Base-by-base conservation (phyloP, 2,113 vertebrate genomes). In the Nannobrachium achirus region DNA sequence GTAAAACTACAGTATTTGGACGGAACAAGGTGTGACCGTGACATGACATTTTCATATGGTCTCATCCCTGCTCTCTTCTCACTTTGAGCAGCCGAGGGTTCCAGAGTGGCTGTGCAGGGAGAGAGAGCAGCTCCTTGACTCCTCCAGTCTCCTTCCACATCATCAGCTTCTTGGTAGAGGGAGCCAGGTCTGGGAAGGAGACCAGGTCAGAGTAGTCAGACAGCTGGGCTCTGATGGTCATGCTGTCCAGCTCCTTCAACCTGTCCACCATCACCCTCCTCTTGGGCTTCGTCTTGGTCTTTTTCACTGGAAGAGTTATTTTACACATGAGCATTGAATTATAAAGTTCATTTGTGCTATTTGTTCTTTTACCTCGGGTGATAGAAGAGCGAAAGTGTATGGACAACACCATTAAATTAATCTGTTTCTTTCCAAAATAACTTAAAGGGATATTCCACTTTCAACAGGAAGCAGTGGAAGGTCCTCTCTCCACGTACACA, bases 71-170 rank as follows among this genome's bases (percentile, higher is more conserved):
- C 10, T 15, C 19, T 3, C 15, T 9, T 13, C 57, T 69, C 89
- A 99, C 97, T 96, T 98, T 99, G 81, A 99, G 92, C 74, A 99
- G 92, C 75, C 96, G 93, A 75, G 89, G 92, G 61, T 98, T 99
- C 98, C 98, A 99, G 40, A 99, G 90, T 52, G 98, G 95, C 80
- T 99, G 98, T 13, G 98, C 98, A 39, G 98, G 98, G 69, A 98
- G 89, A 60, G 97, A 98, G 90, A 99, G 98, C 25, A 99, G 95
- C 81, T 98, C 99, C 89, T 99, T 97, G 62, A 99, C 98, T 61
- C 98, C 98, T 4, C 98, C 98, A 0, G 97, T 98, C 89, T 99
- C 98, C 85, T 99, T 99, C 97, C 97, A 99, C 96, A 99, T 98
- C 97, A 99, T 99, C 64, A 99, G 76, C 86, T 99, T 99, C 91